phyloP scores from a whole-genome alignment of 2,888 invertebrate species.

The Elmis aenea region DNA sequence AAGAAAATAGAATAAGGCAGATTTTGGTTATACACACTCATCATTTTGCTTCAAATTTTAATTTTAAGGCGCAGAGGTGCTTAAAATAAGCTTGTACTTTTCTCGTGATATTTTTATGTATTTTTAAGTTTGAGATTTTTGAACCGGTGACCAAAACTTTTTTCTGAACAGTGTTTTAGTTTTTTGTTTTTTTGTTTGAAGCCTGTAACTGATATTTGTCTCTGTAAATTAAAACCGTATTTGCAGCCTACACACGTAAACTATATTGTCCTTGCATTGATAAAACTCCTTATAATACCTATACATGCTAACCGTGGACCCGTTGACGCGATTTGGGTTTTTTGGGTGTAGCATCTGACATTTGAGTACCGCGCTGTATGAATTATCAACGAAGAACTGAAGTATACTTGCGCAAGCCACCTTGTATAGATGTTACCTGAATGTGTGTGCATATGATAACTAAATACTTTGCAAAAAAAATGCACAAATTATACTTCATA shows the following conservation, averaged over 20 bases:
- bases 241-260: conserved; percentile 16
- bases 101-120: conserved; percentile 55
- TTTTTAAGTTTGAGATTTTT: conserved; percentile 41
- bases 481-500: conserved; percentile 31
- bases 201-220: conserved; percentile 41
- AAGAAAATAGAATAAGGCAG: conserved; percentile 66
- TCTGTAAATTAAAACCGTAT: conserved; percentile 45
- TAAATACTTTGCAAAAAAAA: conserved; percentile 39
- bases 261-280: no score
- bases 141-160: conserved; percentile 56
- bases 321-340: no score
- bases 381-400: no score
- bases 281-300: no score
- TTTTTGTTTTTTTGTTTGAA: conserved; percentile 33
- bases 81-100: conserved; percentile 69
- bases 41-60: conserved; percentile 52
- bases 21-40: conserved; percentile 61
- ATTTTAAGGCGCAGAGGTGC: conserved; percentile 71
- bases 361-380: no score
- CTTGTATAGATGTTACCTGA: conserved; percentile 13
- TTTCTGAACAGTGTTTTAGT: conserved; percentile 48
- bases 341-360: no score
- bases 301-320: no score
- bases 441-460: conserved; percentile 50
- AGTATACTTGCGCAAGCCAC: conserved; percentile 12